A percentile compares a stretch with the other conserved stretches of the same genome.
Evolutionary conservation across 2,113 vertebrate genomes (phyloP).

Genomic region (Otolemur garnettii): DNA sequence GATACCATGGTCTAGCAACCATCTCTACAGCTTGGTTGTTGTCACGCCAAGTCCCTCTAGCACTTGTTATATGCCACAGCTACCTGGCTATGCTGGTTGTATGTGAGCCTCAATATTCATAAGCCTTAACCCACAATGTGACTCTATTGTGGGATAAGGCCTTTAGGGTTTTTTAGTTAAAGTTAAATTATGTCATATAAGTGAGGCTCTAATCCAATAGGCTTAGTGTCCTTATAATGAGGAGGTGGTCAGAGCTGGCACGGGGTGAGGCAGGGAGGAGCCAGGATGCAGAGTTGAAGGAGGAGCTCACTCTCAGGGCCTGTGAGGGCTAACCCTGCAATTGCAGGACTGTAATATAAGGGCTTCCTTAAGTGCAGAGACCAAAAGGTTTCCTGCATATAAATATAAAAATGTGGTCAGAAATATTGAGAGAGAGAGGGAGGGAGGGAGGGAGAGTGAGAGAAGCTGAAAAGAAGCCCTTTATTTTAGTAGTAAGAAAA

Average conservation of each 20-base stretch:
- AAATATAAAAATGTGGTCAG: neutral
- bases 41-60: neutral
- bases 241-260: too few species aligned
- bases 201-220: neutral
- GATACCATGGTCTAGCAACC: neutral
- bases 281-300: neutral
- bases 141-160: neutral
- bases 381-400: neutral
- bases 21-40: neutral
- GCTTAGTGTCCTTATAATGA: neutral
- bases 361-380: neutral
- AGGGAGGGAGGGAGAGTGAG: neutral
- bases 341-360: neutral
- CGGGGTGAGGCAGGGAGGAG: neutral
- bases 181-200: neutral
- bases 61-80: neutral
- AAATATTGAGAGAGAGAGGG: neutral
- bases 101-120: neutral
- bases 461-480: neutral
- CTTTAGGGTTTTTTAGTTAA: neutral
- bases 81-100: neutral
- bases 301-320: accelerated
- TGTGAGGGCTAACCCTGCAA: neutral
- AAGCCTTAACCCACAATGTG: neutral
- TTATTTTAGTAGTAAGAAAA: neutral